These are phyloP conservation scores for Alouatta caraya DNA, from an alignment of 2,797 vertebrate species.

Conservation along the genomic window DNA sequence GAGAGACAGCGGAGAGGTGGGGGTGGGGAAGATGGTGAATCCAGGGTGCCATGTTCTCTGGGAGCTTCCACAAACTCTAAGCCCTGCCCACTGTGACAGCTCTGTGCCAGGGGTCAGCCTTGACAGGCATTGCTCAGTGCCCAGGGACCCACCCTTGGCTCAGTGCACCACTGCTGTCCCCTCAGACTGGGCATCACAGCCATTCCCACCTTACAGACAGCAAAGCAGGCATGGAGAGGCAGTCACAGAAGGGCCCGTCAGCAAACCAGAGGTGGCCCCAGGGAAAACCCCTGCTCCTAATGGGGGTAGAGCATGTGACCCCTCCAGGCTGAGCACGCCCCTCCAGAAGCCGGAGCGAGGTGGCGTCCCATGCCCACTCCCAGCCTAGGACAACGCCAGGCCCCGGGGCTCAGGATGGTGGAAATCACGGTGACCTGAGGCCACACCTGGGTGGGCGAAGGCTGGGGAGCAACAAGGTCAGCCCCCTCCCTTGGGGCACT, in stretches of 20 bases:
- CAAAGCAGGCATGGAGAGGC: background rate
- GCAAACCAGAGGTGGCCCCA: fast-evolving
- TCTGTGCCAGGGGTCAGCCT: background rate
- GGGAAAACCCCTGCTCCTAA: background rate
- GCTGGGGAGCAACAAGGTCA: background rate
- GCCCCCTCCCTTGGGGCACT: background rate
- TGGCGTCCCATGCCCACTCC: fast-evolving
- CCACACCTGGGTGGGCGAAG: fast-evolving
- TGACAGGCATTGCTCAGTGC: background rate
- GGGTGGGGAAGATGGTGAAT: too few species aligned
- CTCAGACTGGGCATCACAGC: background rate
- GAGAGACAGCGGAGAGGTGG: background rate
- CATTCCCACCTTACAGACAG: background rate
- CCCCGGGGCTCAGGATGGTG: background rate
- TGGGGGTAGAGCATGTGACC: background rate
- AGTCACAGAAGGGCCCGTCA: background rate
- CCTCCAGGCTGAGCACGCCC: background rate
- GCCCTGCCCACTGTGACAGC: background rate
- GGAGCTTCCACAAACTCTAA: background rate
- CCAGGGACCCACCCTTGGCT: too few species aligned
- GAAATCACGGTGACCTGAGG: background rate
- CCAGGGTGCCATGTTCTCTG: background rate
- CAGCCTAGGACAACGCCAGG: background rate
- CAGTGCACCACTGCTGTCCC: background rate
- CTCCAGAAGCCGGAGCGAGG: background rate